Evolutionary conservation across 2,113 vertebrate genomes (phyloP).

Genomic region (Bettongia penicillata): DNA sequence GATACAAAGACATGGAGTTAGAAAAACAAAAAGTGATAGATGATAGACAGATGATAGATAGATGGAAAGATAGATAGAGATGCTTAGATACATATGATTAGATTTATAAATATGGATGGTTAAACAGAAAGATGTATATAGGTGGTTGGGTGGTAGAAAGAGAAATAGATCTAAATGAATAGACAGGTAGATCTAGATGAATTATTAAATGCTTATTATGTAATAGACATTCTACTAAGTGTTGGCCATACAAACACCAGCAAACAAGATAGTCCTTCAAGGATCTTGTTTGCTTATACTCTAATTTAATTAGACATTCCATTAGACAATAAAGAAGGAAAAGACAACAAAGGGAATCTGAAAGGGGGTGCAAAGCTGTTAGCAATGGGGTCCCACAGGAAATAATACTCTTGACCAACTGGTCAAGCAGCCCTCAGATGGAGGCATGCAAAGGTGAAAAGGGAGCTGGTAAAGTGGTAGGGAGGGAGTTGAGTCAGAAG

Average conservation of each 20-base stretch:
- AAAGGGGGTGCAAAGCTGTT: not conserved
- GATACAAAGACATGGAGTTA: no score
- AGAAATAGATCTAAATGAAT: not conserved
- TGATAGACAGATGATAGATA: no score
- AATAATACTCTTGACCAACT: not conserved
- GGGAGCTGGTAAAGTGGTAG: not conserved
- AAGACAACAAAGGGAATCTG: not conserved
- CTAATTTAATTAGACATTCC: not conserved
- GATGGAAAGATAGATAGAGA: not conserved
- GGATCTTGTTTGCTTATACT: not conserved
- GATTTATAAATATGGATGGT: no score
- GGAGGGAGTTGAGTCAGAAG: not conserved
- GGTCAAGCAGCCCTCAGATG: not conserved
- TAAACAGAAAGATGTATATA: not conserved
- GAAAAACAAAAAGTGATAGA: not conserved
- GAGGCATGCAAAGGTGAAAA: not conserved
- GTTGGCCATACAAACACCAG: not conserved
- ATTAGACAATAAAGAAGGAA: not conserved
- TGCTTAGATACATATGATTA: not conserved
- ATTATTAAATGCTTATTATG: not conserved
- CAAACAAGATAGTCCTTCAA: not conserved
- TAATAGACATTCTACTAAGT: not conserved
- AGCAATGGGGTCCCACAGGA: not conserved
- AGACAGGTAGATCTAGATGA: not conserved
- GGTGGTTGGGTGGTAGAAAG: not conserved